Evolutionary conservation across 2,888 invertebrate genomes (phyloP).

Genomic region (Bhutanitis thaidina): DNA sequence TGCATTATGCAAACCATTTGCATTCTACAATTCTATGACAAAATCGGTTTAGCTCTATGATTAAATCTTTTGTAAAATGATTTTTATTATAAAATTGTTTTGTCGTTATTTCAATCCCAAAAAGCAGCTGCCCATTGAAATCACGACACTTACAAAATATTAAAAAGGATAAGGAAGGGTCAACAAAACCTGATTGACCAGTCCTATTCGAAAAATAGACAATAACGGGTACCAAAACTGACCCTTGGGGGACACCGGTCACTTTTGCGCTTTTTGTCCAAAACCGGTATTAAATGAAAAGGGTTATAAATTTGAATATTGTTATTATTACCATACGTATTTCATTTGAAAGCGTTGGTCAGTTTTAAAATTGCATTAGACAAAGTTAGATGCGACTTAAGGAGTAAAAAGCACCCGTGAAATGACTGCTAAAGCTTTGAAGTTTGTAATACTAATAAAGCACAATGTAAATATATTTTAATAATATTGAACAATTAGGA

Average conservation of each 20-base stretch:
- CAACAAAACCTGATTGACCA: constrained; percentile 75
- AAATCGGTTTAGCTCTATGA: neutral
- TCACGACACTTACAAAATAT: constrained; percentile 47
- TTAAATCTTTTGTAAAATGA: constrained; percentile 7
- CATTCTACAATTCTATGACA: neutral
- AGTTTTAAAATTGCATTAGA: constrained; percentile 53
- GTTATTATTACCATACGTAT: constrained; percentile 43
- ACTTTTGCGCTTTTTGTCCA: constrained; percentile 48
- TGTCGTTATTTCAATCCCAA: constrained; percentile 47
- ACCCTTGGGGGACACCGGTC: constrained; percentile 74
- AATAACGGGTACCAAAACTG: constrained; percentile 57
- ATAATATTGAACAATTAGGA: no score
- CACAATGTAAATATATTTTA: no score
- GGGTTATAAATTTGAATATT: constrained; percentile 53
- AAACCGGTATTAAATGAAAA: constrained; percentile 62
- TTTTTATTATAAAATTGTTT: constrained; percentile 30
- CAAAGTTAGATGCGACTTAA: constrained; percentile 38
- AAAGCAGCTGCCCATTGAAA: constrained; percentile 59
- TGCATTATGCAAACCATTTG: neutral
- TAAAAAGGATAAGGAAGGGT: constrained; percentile 71
- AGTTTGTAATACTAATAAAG: no score
- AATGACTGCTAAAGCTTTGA: no score
- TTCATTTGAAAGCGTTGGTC: constrained; percentile 45
- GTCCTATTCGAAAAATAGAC: constrained; percentile 65
- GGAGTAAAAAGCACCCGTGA: constrained; percentile 28